Base-by-base conservation (phyloP, 2,797 vertebrate species). In the Chaetodon trifasciatus region DNA sequence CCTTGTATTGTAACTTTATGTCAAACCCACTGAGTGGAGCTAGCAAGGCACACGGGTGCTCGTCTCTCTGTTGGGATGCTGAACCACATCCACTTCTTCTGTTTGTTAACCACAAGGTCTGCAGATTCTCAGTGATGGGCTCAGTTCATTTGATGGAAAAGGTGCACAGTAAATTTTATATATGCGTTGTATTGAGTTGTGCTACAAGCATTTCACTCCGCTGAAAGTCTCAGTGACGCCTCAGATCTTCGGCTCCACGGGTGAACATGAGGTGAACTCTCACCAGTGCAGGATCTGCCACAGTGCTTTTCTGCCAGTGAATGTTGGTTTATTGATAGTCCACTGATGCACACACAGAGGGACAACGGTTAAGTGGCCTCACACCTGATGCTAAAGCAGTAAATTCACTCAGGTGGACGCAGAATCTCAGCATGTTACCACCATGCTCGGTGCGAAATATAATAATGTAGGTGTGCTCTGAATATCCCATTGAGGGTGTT, bases 151-250 rank as follows among this genome's bases (percentile, higher is more conserved):
- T 78, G 62, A 80, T 74, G 52, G 58, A 65, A 84, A 57, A 76
- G 39, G n/a, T 53, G 61, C 52, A 49, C 37, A 17, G 50, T 63
- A 82, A 83, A 88, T 35, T 62, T 88, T 58, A n/a, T 44, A 50
- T 6, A 23, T 55, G 64, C 74, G 62, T 62, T 63, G 74, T 69
- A 68, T 75, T 72, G 84, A 84, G 83, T 76, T 85, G 47, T 78
- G 75, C 67, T 60, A 37, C 70, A 83, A 67, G 83, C 64, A 73
- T 77, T 88, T 87, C 85, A 89, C 81, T 83, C 66, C 74, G 84
- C 65, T 75, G 82, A 86, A 74, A 80, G 89, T 90, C 82, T 86
- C 52, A 69, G 70, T 55, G 77, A 86, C 76, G 67, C 84, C 78
- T 80, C 70, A 53, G 53, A 81, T 85, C 78, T 64, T 40, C 17